Evolutionary conservation across 2,797 vertebrate genomes (phyloP).

Genomic region (Tokudaia tokunoshimensis): DNA sequence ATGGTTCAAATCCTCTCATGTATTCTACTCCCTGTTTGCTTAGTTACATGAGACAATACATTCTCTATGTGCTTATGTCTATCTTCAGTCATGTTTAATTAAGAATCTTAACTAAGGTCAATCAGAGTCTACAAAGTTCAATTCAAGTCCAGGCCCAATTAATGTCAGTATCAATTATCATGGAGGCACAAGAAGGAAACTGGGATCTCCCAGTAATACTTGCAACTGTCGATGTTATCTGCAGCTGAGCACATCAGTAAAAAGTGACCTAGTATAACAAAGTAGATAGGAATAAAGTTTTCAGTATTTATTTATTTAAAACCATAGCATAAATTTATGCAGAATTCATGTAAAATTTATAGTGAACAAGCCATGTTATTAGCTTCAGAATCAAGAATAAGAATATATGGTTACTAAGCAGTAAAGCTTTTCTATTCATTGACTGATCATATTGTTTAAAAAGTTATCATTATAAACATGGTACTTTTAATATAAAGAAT

Average conservation of each 20-base stretch:
- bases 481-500: neutral
- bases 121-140: conserved; percentile 21
- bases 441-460: neutral
- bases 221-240: neutral
- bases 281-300: neutral
- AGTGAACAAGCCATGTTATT: neutral
- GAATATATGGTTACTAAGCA: neutral
- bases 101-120: conserved; percentile 9
- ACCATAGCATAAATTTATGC: neutral
- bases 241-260: neutral
- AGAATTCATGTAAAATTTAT: neutral
- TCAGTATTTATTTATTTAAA: neutral
- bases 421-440: neutral
- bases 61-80: neutral
- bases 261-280: neutral
- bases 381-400: neutral
- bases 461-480: neutral
- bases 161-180: neutral
- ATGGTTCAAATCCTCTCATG: neutral
- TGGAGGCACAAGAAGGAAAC: neutral
- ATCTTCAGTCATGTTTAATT: conserved; percentile 49
- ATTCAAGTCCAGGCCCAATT: neutral
- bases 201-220: neutral
- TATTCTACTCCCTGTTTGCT: neutral
- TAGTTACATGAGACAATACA: neutral